phyloP scores from a whole-genome alignment of 1,140 invertebrate genomes.

The Aphaenogaster floridana region DNA sequence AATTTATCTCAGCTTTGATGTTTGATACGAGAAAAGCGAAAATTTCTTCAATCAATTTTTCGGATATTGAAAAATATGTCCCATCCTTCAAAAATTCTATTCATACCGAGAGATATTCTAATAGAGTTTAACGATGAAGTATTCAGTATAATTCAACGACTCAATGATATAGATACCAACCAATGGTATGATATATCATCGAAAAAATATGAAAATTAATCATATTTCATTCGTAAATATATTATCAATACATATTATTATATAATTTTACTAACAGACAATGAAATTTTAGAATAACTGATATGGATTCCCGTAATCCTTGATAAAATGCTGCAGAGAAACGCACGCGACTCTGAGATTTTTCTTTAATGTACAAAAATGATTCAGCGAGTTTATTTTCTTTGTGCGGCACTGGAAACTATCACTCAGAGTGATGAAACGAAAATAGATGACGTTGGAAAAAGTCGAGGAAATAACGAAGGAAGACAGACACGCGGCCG shows the following conservation, averaged over 20 bases:
- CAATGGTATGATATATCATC: not conserved
- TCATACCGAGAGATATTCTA: not conserved
- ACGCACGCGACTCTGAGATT: not conserved
- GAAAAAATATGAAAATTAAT: slow-evolving; percentile 3
- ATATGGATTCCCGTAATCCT: not conserved
- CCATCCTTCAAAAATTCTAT: not conserved
- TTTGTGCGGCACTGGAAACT: not conserved
- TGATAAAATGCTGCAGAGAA: not conserved
- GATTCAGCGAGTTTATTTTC: not conserved
- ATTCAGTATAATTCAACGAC: not conserved
- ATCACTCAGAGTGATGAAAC: slow-evolving; percentile 39
- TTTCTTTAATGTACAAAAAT: not conserved
- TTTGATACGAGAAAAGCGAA: not conserved
- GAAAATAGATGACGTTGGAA: slow-evolving; percentile 24
- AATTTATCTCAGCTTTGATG: not conserved
- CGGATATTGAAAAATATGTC: slow-evolving; percentile 8
- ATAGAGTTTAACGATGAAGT: slow-evolving; percentile 1
- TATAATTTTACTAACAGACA: not conserved
- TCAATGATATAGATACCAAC: not conserved
- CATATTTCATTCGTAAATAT: slow-evolving; percentile 6
- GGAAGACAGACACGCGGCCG: not conserved
- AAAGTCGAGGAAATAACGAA: not conserved
- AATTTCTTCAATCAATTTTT: slow-evolving; percentile 1
- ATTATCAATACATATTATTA: not conserved
- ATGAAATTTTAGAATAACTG: not conserved